Percentiles rank a stretch among this genome's conserved stretches.
These are phyloP conservation scores for Corythoichthys haematopterus DNA, from an alignment of 2,113 vertebrate genomes.

Conservation along the genomic window DNA sequence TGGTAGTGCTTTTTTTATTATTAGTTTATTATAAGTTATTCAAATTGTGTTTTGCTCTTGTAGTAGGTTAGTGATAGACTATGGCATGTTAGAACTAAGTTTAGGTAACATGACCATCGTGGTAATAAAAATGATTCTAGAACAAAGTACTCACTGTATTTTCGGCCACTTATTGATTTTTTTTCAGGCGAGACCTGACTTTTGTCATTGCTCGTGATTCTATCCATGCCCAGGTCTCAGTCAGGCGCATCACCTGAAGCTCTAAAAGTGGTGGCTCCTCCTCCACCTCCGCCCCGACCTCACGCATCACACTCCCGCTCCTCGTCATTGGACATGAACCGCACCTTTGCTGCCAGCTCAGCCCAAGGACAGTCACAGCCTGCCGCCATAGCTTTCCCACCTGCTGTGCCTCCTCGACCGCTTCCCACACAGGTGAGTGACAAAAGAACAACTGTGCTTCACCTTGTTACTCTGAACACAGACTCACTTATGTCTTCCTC, in stretches of 20 bases:
- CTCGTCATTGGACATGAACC: constrained; percentile 95
- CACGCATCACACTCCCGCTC: constrained; percentile 94
- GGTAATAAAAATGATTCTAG: neutral
- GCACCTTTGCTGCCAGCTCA: constrained; percentile 80
- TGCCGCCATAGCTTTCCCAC: constrained; percentile 84
- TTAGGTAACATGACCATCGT: too few species aligned
- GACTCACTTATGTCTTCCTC: neutral
- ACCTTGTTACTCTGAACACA: neutral
- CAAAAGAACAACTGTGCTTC: neutral
- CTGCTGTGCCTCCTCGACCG: constrained; percentile 94
- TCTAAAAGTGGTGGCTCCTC: constrained; percentile 80
- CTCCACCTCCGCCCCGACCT: constrained; percentile 91
- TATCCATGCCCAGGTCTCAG: constrained; percentile 78
- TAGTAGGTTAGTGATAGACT: too few species aligned
- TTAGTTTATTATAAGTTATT: too few species aligned
- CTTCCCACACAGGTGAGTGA: constrained; percentile 85
- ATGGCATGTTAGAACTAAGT: too few species aligned
- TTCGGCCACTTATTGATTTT: neutral
- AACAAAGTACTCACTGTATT: too few species aligned
- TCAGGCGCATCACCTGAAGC: constrained; percentile 92
- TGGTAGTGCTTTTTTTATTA: too few species aligned
- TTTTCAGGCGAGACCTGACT: neutral
- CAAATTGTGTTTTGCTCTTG: too few species aligned
- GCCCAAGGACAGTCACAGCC: constrained; percentile 80
- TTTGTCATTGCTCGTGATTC: neutral